These are phyloP conservation scores for Halesus radiatus DNA, from an alignment of 1,140 invertebrate genomes.

Conservation along the genomic window DNA sequence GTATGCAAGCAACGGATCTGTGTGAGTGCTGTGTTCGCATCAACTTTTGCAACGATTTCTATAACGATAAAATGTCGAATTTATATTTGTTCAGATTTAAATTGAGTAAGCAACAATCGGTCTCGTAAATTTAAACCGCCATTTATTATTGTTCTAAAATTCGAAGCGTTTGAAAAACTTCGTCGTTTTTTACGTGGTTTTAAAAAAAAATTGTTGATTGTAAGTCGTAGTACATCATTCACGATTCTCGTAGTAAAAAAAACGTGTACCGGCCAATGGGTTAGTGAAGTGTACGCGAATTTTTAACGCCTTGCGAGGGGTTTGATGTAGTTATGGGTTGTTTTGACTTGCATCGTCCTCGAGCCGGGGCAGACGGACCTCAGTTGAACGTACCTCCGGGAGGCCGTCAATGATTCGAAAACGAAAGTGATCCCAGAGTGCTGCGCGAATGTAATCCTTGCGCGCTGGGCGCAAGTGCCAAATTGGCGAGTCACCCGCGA, in stretches of 20 bases:
- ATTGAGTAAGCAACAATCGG: no score
- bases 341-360: neutral
- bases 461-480: neutral
- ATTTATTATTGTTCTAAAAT: no score
- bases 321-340: neutral
- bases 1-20: no score
- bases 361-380: slow-evolving; percentile 1
- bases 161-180: no score
- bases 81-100: no score
- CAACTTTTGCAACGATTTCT: no score
- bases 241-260: slow-evolving; percentile 26
- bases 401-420: slow-evolving; percentile 52
- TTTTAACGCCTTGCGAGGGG: neutral
- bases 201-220: neutral
- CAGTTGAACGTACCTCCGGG: slow-evolving; percentile 3
- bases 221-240: slow-evolving; percentile 9
- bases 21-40: no score
- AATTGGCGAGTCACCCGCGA: neutral
- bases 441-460: slow-evolving; percentile 26
- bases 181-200: neutral
- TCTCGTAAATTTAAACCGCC: no score
- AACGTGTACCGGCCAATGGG: slow-evolving; percentile 3
- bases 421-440: slow-evolving; percentile 43
- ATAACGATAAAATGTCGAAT: no score
- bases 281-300: neutral